These are phyloP conservation scores for Delphinapterus leucas DNA, from an alignment of 2,113 vertebrate species.

Conservation along the genomic window DNA sequence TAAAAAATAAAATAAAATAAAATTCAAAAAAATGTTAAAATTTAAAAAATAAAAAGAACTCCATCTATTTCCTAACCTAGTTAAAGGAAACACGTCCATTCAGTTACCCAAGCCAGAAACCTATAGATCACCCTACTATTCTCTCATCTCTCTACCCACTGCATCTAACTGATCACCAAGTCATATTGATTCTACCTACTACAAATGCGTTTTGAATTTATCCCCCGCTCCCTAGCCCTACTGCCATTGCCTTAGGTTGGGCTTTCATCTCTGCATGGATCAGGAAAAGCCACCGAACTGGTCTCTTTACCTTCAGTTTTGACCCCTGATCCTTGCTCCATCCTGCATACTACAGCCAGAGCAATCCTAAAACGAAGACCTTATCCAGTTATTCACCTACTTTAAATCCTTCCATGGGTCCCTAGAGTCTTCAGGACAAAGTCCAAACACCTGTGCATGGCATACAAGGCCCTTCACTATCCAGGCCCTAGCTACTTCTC, in stretches of 20 bases:
- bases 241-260: neutral
- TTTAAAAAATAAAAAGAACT: neutral
- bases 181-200: neutral
- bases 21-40: too few relatives aligned
- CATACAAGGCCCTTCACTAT: neutral
- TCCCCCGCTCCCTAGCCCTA: neutral
- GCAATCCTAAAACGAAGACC: neutral
- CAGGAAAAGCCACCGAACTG: neutral
- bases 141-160: neutral
- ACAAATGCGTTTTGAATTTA: slow-evolving; percentile 27
- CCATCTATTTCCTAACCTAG: slow-evolving; percentile 5
- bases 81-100: neutral
- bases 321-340: neutral
- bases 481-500: neutral
- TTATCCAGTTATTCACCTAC: neutral
- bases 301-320: neutral
- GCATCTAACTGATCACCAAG: neutral
- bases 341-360: neutral
- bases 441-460: neutral
- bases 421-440: neutral
- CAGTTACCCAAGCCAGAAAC: slow-evolving; percentile 29
- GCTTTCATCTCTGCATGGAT: neutral
- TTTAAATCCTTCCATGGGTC: slow-evolving; percentile 7
- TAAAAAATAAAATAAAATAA: too few relatives aligned
- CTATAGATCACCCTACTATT: neutral